Percentiles rank a stretch among this genome's conserved stretches.
Conservation (phyloP, 2,888 invertebrate genomes). For the Drosophila nr. medialis region DNA sequence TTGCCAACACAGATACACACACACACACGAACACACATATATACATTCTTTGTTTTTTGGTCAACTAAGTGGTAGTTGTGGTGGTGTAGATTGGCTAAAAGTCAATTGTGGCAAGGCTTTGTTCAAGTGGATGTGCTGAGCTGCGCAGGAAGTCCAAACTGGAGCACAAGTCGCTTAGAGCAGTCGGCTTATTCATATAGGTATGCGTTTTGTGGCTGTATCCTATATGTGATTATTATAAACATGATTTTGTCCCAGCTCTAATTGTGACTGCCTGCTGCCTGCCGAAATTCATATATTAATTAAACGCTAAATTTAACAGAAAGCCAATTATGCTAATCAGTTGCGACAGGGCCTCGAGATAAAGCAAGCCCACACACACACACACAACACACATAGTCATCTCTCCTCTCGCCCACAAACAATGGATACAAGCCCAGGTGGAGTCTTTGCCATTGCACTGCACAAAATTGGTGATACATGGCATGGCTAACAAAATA, state of each 20-base stretch:
- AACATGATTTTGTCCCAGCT: background rate
- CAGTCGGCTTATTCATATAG: slow-evolving; percentile 35
- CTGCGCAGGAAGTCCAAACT: slow-evolving; percentile 61
- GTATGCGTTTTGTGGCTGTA: background rate
- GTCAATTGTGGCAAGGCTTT: slow-evolving; percentile 73
- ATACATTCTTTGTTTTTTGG: background rate
- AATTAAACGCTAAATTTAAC: slow-evolving; percentile 80
- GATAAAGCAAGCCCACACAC: slow-evolving; percentile 46
- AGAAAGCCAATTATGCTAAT: slow-evolving; percentile 77
- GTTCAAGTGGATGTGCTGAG: slow-evolving; percentile 65
- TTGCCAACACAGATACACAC: slow-evolving; percentile 29
- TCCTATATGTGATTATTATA: slow-evolving; percentile 8
- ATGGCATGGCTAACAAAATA: background rate
- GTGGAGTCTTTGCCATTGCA: slow-evolving; percentile 11
- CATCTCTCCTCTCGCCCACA: slow-evolving; percentile 5
- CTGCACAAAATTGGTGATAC: slow-evolving; percentile 24
- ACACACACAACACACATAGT: slow-evolving; percentile 10
- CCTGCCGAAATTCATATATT: slow-evolving; percentile 61
- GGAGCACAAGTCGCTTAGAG: slow-evolving; percentile 57
- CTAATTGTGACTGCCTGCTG: slow-evolving; percentile 18
- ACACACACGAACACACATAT: background rate
- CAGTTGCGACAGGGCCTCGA: slow-evolving; percentile 40
- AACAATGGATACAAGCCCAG: slow-evolving; percentile 17
- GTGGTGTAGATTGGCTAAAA: slow-evolving; percentile 50
- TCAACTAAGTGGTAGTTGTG: slow-evolving; percentile 1